phyloP scores from a whole-genome alignment of 1,140 invertebrate genomes.

The silkworm (Bombyx mori) region DNA sequence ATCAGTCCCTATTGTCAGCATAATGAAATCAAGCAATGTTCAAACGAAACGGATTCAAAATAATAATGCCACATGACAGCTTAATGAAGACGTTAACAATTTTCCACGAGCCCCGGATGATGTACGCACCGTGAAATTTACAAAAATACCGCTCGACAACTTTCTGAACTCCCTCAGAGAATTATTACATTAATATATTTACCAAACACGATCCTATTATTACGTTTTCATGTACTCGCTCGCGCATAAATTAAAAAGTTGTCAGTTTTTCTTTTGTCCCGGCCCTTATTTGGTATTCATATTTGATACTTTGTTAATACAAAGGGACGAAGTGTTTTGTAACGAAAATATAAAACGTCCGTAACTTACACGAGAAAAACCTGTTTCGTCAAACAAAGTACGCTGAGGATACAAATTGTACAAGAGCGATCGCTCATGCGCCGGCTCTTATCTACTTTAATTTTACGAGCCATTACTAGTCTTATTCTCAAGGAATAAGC shows the following conservation, averaged over 20 bases:
- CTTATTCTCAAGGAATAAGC: constrained; percentile 40
- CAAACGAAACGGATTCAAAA: constrained; percentile 16
- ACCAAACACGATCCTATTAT: constrained; percentile 69
- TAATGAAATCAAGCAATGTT: constrained; percentile 13
- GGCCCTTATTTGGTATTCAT: constrained; percentile 71
- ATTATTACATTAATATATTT: constrained; percentile 69
- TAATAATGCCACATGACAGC: constrained; percentile 20
- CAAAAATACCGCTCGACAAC: constrained; percentile 50
- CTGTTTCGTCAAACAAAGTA: constrained; percentile 59
- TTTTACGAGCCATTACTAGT: constrained; percentile 41
- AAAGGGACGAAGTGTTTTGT: constrained; percentile 57
- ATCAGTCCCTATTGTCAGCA: constrained; percentile 14
- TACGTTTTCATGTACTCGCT: constrained; percentile 69
- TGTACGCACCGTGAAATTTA: constrained; percentile 67
- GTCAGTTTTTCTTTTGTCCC: constrained; percentile 67
- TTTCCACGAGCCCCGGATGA: constrained; percentile 50
- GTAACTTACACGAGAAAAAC: constrained; percentile 60
- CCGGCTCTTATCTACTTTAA: constrained; percentile 42
- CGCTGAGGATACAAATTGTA: constrained; percentile 68
- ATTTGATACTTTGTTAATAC: constrained; percentile 68
- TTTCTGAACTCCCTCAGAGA: constrained; percentile 43
- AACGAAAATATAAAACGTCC: constrained; percentile 47
- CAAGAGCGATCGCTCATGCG: constrained; percentile 64
- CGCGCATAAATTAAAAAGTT: constrained; percentile 66
- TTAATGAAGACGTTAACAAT: constrained; percentile 60